Conservation (phyloP, 1,140 invertebrate genomes). For the Ctenoplectra terminalis region DNA sequence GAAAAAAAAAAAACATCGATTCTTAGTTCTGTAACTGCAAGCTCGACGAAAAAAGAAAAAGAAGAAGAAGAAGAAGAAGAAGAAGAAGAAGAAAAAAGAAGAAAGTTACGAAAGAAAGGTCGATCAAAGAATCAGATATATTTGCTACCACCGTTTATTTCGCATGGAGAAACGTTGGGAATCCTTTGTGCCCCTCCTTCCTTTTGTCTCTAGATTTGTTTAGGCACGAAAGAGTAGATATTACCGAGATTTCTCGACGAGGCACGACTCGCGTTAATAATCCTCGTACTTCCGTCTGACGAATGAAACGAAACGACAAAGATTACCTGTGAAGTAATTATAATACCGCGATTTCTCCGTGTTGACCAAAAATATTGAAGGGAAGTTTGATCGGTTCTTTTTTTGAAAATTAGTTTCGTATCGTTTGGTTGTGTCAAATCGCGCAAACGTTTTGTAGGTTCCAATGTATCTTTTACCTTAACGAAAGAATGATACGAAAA, state of each 20-base stretch:
- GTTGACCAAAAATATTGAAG: too few relatives aligned
- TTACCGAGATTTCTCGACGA: slow-evolving; percentile 60
- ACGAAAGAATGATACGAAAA: background rate
- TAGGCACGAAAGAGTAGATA: slow-evolving; percentile 13
- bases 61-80: too few relatives aligned
- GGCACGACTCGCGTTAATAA: slow-evolving; percentile 66
- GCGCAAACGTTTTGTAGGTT: too few relatives aligned
- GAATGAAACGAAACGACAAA: slow-evolving; percentile 7
- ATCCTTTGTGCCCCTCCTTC: background rate
- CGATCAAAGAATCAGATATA: slow-evolving; percentile 19
- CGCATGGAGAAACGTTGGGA: background rate
- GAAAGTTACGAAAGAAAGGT: slow-evolving; percentile 35
- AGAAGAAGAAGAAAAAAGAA: too few relatives aligned
- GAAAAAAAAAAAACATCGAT: slow-evolving; percentile 1
- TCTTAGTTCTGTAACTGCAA: background rate
- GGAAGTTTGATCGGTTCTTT: too few relatives aligned
- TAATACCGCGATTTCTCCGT: too few relatives aligned
- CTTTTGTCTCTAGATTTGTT: slow-evolving; percentile 37
- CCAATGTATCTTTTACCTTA: too few relatives aligned
- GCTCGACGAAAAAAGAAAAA: background rate
- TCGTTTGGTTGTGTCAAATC: too few relatives aligned
- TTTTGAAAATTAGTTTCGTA: too few relatives aligned
- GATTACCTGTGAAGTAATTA: too few relatives aligned
- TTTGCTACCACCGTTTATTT: background rate
- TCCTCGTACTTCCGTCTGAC: slow-evolving; percentile 64